Evolutionary conservation across 92 coral and sea anemone species (phyloP), one percentile per base, ranked within the genome.

Genomic region (Zoanthus gigantus): DNA sequence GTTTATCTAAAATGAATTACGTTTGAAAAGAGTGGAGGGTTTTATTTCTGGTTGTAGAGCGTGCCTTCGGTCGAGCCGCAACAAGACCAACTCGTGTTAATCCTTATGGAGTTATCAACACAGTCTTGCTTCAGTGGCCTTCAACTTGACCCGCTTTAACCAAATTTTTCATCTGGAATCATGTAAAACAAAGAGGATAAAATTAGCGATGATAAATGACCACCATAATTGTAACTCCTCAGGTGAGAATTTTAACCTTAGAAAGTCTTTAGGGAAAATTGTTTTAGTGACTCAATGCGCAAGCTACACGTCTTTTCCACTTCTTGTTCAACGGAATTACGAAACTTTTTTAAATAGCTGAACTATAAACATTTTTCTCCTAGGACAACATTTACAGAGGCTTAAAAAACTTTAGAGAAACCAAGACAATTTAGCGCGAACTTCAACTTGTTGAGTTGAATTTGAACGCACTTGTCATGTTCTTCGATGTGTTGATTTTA

Each of bases 91-190:
- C 28, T 16, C 79, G 18, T 75, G 79, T 75, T 75, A 60, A n/a
- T 23, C 52, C 17, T 46, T 6, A 17, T 45, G 44, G 60, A 34
- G 54, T 52, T 34, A 34, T 61, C 72, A 79, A 37, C 72, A 29
- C 32, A 12, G 15, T 79, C 71, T 31, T 28, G 28, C 12, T 60
- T 13, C 42, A 32, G 31, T 79, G 9, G 72, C 71, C 29, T 9
- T 32, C 42, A 30, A 6, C 71, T 11, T 79, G 72, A 11, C 66
- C 66, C 46, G 11, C 72, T 79, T 34, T 79, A 79, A 79, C 60
- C 66, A 79, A n/a, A 58, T 29, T 79, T 54, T 60, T 14, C 6
- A 34, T 79, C 28, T 17, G 69, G 32, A 53, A 60, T 78, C 56
- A 61, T 60, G 56, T 60, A 72, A 79, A 61, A 34, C 9, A 79